Evolutionary conservation across 1,140 invertebrate genomes (phyloP), one percentile per base, ranked within the genome.

Genomic region (Megathymus violae): DNA sequence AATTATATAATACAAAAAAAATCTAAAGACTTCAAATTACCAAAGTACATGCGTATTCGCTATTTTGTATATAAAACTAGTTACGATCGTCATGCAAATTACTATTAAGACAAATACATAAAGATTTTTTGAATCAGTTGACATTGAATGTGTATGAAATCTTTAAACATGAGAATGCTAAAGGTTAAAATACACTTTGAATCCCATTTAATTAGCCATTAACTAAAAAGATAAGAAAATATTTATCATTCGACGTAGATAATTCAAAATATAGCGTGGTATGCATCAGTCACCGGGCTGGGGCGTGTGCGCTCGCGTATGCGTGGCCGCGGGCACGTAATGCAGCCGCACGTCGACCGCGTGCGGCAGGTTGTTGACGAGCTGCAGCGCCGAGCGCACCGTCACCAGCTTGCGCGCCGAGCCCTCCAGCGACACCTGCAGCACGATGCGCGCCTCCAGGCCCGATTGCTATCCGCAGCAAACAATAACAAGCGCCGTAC

Each of bases 361-460:
- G 60, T 96, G 94, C 46, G 94, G 93, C 61, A 97, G 82, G 71
- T 93, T 92, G 91, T 99, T 99, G 4, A 93, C 88, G 1, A 99
- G 88, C 54, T 95, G 93, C 40, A 99, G 90, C 27, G 97, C 97
- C 15, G 98, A 99, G 56, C 97, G 93, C 2, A 99, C 95, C n/a
- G 96, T 97, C n/a, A 99, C 96, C 56, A 99, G 91, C 90, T 99
- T 99, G 62, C 96, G 94, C 0, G 98, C 98, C 27, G 96, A 98
- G 0, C 97, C 97, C 86, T 98, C 97, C 54, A 99, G 91, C 1
- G 95, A 94, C 0, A 99, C 96, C 71, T 96, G 96, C 80, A 98
- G 95, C 5, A 98, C 96, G 13, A 98, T 92, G 65, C 97, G 92
- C 0, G 95, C 95, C 70, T 94, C 93, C 0, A 73, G 67, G 0